Base-by-base conservation (phyloP, 2,797 vertebrate genomes). In the Agapornis canus region DNA sequence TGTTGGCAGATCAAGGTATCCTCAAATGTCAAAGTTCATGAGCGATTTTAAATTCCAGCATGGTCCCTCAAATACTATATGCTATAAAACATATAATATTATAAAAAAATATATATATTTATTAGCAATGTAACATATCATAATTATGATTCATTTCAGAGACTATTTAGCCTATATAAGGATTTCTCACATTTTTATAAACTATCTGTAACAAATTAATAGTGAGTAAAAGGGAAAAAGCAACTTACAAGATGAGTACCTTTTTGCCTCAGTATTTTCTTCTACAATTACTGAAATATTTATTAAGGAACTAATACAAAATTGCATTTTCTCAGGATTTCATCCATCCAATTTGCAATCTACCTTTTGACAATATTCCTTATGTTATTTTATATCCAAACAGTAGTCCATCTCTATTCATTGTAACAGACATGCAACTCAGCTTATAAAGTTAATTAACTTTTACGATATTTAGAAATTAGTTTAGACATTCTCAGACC, bases 391-490 rank as follows among this genome's bases (percentile, higher is more conserved):
- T 82, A 43, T 91, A 80, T 25, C 78, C 31, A 88, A 95, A 86
- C 6, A 68, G n/a, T 72, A 86, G 56, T 48, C 59, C 66, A 68
- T 11, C 11, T 86, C 25, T 80, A 76, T 71, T 68, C 29, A 66
- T 80, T 92, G 86, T 88, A 86, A 92, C 11, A 94, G 72, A 56
- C 54, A 75, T 66, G 68, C 37, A 88, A 32, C 13, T 82, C 22
- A 80, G 56, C 37, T 61, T 76, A 72, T 90, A 91, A 95, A 94
- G 48, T 78, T 91, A 94, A 92, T 96, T 95, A 94, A 88, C 73
- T 85, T 93, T 86, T 81, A 90, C 57, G 92, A 70, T 91, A 92
- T 95, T 95, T 95, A 92, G 80, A 93, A 94, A 86, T 72, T 2
- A 86, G 42, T 88, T 86, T 78, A 90, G 82, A 76, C 10, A 92